Conservation (phyloP, 2,888 invertebrate species). For the Phrixothrix hirtus region DNA sequence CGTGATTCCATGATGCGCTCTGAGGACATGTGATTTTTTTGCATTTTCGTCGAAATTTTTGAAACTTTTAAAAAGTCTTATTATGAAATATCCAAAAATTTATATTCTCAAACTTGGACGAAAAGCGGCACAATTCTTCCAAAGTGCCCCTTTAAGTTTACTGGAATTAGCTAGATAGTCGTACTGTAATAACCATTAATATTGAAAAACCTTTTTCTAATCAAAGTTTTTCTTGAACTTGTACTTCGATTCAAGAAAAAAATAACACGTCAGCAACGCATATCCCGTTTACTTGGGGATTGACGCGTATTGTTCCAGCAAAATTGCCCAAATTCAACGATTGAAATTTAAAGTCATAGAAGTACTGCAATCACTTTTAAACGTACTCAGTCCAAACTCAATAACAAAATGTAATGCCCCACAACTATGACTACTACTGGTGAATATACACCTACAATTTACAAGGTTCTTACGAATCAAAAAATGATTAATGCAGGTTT, state of each 20-base stretch:
- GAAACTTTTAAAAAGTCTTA: neutral
- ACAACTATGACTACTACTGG: neutral
- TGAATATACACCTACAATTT: neutral
- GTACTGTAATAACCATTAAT: slow-evolving; percentile 1
- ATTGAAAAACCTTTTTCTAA: neutral
- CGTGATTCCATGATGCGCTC: neutral
- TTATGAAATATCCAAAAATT: neutral
- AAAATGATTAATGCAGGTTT: too few species aligned
- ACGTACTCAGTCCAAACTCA: neutral
- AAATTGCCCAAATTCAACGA: neutral
- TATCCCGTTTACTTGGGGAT: neutral
- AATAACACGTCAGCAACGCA: neutral
- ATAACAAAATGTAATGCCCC: neutral
- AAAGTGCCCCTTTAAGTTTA: neutral
- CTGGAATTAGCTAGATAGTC: neutral
- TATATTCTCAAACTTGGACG: neutral
- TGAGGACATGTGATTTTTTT: neutral
- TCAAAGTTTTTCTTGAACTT: neutral
- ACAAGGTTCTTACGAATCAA: too few species aligned
- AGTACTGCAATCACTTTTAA: neutral
- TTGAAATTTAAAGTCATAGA: neutral
- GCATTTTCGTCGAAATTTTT: neutral
- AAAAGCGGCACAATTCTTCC: neutral
- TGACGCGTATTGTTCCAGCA: neutral
- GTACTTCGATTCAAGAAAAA: neutral